Base-by-base conservation (phyloP, 2,888 invertebrate genomes). In the Tetramorium bicarinatum region DNA sequence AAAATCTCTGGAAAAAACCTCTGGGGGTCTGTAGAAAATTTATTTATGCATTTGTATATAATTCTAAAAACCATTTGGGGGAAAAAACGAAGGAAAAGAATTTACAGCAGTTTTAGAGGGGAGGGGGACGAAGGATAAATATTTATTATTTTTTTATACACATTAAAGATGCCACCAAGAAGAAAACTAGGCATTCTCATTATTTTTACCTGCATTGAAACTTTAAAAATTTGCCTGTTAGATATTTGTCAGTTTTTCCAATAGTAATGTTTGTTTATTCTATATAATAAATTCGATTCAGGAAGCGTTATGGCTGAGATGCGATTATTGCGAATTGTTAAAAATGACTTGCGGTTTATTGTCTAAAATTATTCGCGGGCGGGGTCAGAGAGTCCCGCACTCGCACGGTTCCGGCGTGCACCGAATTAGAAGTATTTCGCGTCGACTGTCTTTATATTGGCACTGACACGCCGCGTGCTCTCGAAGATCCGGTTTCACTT, bases 401-500 rank as follows among this genome's bases (percentile, higher is more conserved):
- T 64, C 15, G 15, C 3, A 47, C 47, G 59, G n/a, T 72, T 49
- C 34, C 38, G 41, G 25, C 77, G n/a, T 79, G 77, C 52, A 79
- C 77, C 54, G 38, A 79, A 71, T 79, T 79, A 71, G 77, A 67
- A 79, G 74, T 67, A 79, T 79, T 71, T 79, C 59, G 38, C 66
- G 76, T 21, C 77, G 69, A 74, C 38, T 85, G 80, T 85, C 85
- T 85, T 85, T 85, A 89, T 84, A 76, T 75, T 56, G 67, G 21
- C 49, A 64, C 69, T 61, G 79, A 86, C 88, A 80, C 81, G 34
- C 29, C 66, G 66, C 49, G 34, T 75, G 47, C 59, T 41, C 82
- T 72, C 56, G 81, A 88, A 88, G 85, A 89, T 89, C 89, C 87
- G 88, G 80, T 88, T 89, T 89, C 89, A 88, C 85, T 89, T 87